Evolutionary conservation across 2,797 vertebrate species (phyloP), one percentile per base, ranked within the genome.

Genomic region (Oreochromis mossambicus): DNA sequence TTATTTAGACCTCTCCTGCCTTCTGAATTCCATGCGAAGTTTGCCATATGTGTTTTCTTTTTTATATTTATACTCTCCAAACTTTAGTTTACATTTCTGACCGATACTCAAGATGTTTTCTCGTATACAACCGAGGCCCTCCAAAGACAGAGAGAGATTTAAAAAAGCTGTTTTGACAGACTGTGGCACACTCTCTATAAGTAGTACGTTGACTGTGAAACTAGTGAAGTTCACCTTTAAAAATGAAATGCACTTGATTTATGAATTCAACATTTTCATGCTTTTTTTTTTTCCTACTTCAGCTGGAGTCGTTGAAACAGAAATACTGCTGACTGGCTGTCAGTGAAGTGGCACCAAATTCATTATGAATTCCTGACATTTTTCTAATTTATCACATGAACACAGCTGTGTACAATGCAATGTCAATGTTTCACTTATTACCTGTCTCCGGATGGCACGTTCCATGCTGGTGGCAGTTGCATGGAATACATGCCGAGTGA

Each of bases 381-480:
- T 89, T 63, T 19, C 8, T 68, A 21, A 79, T 89, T 43, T 54
- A 77, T 90, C 63, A 81, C 55, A 56, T 63, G 34, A 84, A 80
- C 32, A 26, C 46, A 61, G 51, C 4, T 13, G 3, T 29, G 36
- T 19, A 13, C 4, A 17, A 76, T 19, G 46, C 8, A 54, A 32
- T 43, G 8, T 54, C 3, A 54, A 32, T 7, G 5, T 26, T 43
- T 80, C 26, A 21, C 54, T 83, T 12, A 75, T 83, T 88, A 99
- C 98, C 98, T 88, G 98, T 95, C 78, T 96, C 91, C 4, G 97
- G 96, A 56, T 98, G 96, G 83, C 98, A 99, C 81, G 90, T 94
- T 43, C 98, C 98, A 0, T 99, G 98, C 77, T 95, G 95, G 92
- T 98, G 97, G 94, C 98, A 99, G 95, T 94, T 80, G 76, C 98